Evolutionary conservation across 2,888 invertebrate species (phyloP).

Genomic region (Morpho deidamia): DNA sequence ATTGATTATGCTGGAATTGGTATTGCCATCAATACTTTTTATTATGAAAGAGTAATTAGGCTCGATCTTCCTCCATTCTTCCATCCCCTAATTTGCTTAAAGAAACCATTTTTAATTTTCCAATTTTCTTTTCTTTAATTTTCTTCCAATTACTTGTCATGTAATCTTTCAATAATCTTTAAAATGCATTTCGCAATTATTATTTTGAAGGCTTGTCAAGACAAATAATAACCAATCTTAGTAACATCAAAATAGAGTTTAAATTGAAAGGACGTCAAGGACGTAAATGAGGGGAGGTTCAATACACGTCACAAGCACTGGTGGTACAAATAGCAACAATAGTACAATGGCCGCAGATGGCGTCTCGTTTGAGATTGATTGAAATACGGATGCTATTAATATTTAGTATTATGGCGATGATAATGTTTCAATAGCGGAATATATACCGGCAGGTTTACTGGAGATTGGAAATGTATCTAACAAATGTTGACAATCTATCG

Average conservation of each 20-base stretch:
- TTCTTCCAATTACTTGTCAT: too few species aligned
- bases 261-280: not conserved
- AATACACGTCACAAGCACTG: conserved; percentile 17
- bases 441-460: not conserved
- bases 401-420: conserved; percentile 14
- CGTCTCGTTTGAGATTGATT: conserved; percentile 28
- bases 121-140: too few species aligned
- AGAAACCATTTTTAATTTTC: too few species aligned
- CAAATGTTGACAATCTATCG: not conserved
- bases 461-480: not conserved
- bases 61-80: too few species aligned
- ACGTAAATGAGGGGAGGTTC: conserved; percentile 6
- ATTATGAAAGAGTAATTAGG: too few species aligned
- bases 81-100: too few species aligned
- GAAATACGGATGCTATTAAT: conserved; percentile 26
- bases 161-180: not conserved
- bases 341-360: conserved; percentile 22
- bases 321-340: conserved; percentile 14
- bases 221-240: not conserved
- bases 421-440: conserved; percentile 7
- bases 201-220: not conserved
- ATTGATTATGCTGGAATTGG: too few species aligned
- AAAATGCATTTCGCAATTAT: not conserved
- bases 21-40: too few species aligned
- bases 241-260: not conserved